Conservation (phyloP, 2,797 vertebrate species). For the Gymnothorax javanicus region DNA sequence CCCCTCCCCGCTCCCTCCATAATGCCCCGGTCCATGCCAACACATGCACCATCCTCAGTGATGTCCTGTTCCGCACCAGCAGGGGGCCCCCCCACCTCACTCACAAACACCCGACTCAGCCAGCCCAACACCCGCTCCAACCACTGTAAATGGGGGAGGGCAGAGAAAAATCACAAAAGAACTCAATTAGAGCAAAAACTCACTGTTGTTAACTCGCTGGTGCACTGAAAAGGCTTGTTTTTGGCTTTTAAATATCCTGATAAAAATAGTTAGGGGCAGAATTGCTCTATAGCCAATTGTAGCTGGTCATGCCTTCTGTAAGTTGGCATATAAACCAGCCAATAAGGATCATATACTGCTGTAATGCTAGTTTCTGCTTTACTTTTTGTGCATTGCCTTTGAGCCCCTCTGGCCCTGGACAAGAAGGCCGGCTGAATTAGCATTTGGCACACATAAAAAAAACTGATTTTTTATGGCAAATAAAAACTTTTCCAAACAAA, state of each 20-base stretch:
- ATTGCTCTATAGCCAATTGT: neutral
- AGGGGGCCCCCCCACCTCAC: conserved; percentile 58
- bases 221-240: neutral
- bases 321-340: neutral
- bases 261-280: neutral
- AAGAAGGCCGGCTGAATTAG: too few relatives aligned
- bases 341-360: neutral
- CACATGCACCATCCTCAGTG: conserved; percentile 31
- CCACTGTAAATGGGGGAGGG: conserved; percentile 75
- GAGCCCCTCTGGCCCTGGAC: too few relatives aligned
- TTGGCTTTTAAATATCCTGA: neutral
- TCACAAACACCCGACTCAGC: conserved; percentile 89
- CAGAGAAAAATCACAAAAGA: neutral
- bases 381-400: too few relatives aligned
- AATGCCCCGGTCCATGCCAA: conserved; percentile 41
- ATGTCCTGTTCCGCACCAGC: conserved; percentile 21
- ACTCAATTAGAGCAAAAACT: neutral
- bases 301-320: neutral
- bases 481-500: too few relatives aligned
- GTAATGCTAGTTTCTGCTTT: neutral
- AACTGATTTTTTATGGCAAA: too few relatives aligned
- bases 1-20: conserved; percentile 39
- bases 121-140: conserved; percentile 92
- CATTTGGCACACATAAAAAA: too few relatives aligned
- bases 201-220: neutral